phyloP scores from a whole-genome alignment of 2,797 vertebrate species.

The Enteromius fasciolatus region DNA sequence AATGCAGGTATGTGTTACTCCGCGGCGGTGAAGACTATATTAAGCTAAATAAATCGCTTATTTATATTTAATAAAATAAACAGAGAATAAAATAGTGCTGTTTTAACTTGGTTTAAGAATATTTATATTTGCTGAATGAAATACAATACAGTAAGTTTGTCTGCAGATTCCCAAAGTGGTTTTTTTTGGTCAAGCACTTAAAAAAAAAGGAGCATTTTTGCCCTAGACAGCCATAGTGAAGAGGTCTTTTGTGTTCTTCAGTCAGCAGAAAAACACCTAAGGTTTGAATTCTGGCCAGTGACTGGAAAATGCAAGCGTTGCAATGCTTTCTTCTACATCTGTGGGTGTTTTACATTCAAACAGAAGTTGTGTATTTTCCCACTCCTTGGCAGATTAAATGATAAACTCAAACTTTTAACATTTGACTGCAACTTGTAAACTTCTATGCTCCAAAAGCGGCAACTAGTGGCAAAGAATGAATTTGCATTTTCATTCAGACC shows the following conservation, averaged over 20 bases:
- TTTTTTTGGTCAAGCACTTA: no score
- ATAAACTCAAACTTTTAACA: background rate
- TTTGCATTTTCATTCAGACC: no score
- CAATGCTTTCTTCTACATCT: background rate
- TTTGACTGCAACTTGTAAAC: background rate
- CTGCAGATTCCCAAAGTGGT: background rate
- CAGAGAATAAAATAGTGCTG: no score
- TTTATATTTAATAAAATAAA: no score
- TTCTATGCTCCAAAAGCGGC: no score
- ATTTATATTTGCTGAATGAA: background rate
- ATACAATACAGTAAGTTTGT: background rate
- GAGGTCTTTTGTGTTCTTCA: background rate
- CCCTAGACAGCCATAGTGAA: background rate
- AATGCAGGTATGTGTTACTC: no score
- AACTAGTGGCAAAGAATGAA: no score
- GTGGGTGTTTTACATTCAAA: background rate
- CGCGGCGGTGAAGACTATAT: no score
- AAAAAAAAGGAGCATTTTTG: background rate
- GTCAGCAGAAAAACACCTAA: background rate
- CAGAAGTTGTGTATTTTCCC: background rate
- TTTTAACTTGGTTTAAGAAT: no score
- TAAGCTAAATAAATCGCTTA: no score
- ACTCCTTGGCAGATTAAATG: background rate
- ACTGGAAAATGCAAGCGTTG: background rate
- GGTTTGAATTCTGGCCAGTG: background rate